Conservation (phyloP, 2,797 vertebrate genomes). For the Smutsia gigantea region DNA sequence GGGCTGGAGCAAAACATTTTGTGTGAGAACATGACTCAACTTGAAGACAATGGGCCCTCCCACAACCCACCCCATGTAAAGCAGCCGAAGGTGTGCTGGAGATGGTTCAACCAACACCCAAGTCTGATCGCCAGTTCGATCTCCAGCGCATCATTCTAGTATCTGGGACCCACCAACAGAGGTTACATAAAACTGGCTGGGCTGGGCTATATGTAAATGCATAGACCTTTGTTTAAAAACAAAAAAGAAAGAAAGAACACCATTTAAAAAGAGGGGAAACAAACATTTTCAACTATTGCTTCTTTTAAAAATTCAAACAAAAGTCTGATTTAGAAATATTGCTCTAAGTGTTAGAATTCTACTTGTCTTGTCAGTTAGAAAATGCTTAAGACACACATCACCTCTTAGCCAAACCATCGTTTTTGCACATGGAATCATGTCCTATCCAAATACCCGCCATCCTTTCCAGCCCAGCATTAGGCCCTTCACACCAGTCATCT, state of each 20-base stretch:
- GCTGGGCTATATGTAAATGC: neutral
- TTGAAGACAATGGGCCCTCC: slow-evolving; percentile 78
- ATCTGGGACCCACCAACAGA: slow-evolving; percentile 44
- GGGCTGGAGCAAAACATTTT: slow-evolving; percentile 67
- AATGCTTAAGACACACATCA: neutral
- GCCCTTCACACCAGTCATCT: neutral
- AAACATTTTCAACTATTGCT: neutral
- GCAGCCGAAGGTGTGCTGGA: slow-evolving; percentile 59
- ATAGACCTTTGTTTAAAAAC: neutral
- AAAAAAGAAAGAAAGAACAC: neutral
- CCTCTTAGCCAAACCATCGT: neutral
- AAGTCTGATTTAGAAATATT: neutral
- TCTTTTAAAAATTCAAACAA: neutral
- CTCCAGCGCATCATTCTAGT: slow-evolving; percentile 10
- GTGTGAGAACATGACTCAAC: slow-evolving; percentile 55
- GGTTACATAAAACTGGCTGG: slow-evolving; percentile 36
- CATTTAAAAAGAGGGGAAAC: neutral
- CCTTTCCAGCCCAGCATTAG: neutral
- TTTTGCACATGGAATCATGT: neutral
- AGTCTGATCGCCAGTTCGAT: slow-evolving; percentile 35
- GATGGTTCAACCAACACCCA: slow-evolving; percentile 50
- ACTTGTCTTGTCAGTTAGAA: neutral
- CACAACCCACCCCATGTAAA: slow-evolving; percentile 69
- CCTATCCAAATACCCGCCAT: neutral
- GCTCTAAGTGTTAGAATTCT: neutral